Base-by-base conservation (phyloP, 2,888 invertebrate genomes). In the Opisthograptis luteolata region DNA sequence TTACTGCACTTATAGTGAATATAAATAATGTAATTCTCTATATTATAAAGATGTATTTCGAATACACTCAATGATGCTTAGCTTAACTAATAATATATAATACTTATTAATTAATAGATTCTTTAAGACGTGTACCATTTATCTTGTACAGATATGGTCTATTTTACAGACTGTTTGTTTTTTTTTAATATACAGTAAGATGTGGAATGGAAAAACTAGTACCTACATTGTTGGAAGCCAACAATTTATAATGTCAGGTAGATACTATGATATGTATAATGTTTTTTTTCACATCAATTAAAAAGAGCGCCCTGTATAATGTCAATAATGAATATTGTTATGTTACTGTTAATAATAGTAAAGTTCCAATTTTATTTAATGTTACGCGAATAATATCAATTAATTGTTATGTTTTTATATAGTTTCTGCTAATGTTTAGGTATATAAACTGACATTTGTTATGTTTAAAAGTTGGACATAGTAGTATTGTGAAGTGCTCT, bases 51-150 rank as follows among this genome's bases (percentile, higher is more conserved):
- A 28, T 44, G 8, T 59, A 51, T 58, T 60, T 63, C 47, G 47
- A 64, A 64, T 61, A 68, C 70, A 76, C 72, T 76, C 73, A 75
- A 76, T 75, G 73, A 76, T 71, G 73, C 78, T 79, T 76, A 60
- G 64, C 43, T 51, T 67, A 68, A 59, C 55, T 64, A 70, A 67
- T 58, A 49, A 42, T 12, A 43, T 50, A 53, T 42, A 49, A 45
- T 43, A 54, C 4, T 17, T 17, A 17, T 5, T 37, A 27, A 35
- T 5, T 37, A 27, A 35, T 19, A 30, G 19, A n/a, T n/a, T n/a
- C n/a, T 2, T 2, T 46, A 39, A 45, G 36, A 24, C 22, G 35
- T n/a, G n/a, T n/a, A n/a, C 19, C 37, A 24, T n/a, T 30, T 36
- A 14, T 35, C 10, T 20, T 25, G 36, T 36, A 22, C 22, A 22